Conservation (phyloP, 2,888 invertebrate species). For the Kryphioiulus occultus region DNA sequence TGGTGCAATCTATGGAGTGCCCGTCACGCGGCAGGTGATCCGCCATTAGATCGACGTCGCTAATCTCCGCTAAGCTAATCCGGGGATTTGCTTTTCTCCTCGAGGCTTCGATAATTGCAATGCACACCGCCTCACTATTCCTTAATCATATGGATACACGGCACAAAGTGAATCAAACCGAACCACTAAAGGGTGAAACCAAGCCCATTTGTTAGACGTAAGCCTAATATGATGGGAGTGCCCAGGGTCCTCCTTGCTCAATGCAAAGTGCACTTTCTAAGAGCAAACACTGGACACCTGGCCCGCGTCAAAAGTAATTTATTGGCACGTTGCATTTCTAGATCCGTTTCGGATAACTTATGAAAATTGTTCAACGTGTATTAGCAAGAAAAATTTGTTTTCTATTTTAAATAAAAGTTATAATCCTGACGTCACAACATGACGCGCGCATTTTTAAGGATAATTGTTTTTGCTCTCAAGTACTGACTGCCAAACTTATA, state of each 20-base stretch:
- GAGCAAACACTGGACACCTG: conserved; percentile 10
- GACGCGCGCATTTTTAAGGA: too few relatives aligned
- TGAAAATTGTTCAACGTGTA: neutral
- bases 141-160: conserved; percentile 27
- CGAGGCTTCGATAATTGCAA: neutral
- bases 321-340: neutral
- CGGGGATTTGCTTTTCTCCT: conserved; percentile 36
- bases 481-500: too few relatives aligned
- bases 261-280: neutral
- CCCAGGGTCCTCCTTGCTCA: neutral
- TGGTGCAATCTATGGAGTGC: conserved; percentile 9
- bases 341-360: neutral
- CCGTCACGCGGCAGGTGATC: conserved; percentile 41
- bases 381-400: too few relatives aligned
- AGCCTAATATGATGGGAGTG: conserved; percentile 30
- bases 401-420: too few relatives aligned
- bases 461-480: too few relatives aligned
- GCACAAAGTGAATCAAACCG: conserved; percentile 4
- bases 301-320: neutral
- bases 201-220: neutral
- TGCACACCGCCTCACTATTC: neutral
- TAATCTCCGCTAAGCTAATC: conserved; percentile 43
- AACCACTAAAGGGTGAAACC: conserved; percentile 20
- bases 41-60: conserved; percentile 42
- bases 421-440: too few relatives aligned